Percentiles rank a stretch among this genome's conserved stretches.
phyloP scores from a whole-genome alignment of 2,797 vertebrate genomes.

The Odontamblyopus rebecca region DNA sequence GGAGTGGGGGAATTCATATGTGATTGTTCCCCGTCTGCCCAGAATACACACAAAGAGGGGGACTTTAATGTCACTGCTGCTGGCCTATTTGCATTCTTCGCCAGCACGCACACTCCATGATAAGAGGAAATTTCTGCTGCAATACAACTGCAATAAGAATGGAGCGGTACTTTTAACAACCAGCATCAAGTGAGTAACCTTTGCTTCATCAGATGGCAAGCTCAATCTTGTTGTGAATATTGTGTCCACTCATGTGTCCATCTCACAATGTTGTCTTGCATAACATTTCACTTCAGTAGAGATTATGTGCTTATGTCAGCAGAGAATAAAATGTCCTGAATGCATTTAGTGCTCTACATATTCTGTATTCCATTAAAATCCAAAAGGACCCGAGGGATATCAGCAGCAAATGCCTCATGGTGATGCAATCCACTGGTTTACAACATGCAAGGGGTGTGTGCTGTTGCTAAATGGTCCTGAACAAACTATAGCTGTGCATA shows the following conservation, averaged over 20 bases:
- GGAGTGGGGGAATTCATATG: conserved; percentile 42
- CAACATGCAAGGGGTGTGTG: conserved; percentile 1
- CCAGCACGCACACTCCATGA: conserved; percentile 24
- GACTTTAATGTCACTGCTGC: conserved; percentile 23
- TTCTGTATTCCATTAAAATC: conserved; percentile 51
- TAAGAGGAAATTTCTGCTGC: conserved; percentile 33
- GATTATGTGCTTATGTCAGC: conserved; percentile 29
- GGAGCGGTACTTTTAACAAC: neutral
- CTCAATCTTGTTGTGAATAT: neutral
- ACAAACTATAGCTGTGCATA: conserved; percentile 30
- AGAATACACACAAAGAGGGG: conserved; percentile 39
- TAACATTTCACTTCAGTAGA: conserved; percentile 32
- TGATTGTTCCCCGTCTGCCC: conserved; percentile 49
- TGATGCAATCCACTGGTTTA: conserved; percentile 37
- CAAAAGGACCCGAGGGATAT: conserved; percentile 23
- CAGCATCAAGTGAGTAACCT: neutral
- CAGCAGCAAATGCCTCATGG: conserved; percentile 41
- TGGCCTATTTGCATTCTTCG: conserved; percentile 14
- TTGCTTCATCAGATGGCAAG: neutral
- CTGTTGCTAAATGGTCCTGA: conserved; percentile 27
- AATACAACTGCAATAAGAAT: conserved; percentile 39
- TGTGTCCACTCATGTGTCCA: neutral
- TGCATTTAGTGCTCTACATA: conserved; percentile 51
- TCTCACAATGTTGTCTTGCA: conserved; percentile 29
- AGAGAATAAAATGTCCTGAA: conserved; percentile 50